phyloP scores from a whole-genome alignment of 2,113 vertebrate species.

The Tylochromis polylepis region DNA sequence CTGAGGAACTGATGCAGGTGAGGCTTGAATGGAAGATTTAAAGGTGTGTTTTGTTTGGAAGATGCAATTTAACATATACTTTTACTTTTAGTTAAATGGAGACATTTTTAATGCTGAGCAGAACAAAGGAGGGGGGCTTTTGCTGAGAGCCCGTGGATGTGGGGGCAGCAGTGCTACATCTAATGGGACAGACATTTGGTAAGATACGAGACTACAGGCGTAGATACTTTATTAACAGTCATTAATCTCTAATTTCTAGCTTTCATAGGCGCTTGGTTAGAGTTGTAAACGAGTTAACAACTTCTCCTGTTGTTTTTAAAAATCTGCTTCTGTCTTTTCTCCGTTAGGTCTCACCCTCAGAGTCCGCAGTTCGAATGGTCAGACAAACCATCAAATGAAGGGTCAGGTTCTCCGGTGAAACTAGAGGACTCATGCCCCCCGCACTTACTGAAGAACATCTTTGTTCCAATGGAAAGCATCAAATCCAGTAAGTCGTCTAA shows the following conservation, averaged over 20 bases:
- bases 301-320: neutral
- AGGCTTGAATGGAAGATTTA: neutral
- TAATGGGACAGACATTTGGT: slow-evolving; percentile 31
- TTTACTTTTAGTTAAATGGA: slow-evolving; percentile 35
- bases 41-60: neutral
- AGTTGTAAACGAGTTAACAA: neutral
- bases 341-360: slow-evolving; percentile 6
- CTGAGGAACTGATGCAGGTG: slow-evolving; percentile 60
- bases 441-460: slow-evolving; percentile 70
- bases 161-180: neutral
- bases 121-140: neutral
- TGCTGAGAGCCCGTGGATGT: slow-evolving; percentile 49
- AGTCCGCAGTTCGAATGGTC: slow-evolving; percentile 17
- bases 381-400: neutral
- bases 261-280: neutral
- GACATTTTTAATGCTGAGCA: neutral
- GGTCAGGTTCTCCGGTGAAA: neutral
- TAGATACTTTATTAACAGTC: no score
- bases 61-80: neutral
- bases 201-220: neutral
- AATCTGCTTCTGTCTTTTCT: neutral
- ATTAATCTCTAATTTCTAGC: neutral
- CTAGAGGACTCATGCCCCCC: neutral
- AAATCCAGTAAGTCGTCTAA: slow-evolving; percentile 72
- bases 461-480: slow-evolving; percentile 79